Base-by-base conservation (phyloP, 2,113 vertebrate species). In the Calyptommatus sinebrachiatus region DNA sequence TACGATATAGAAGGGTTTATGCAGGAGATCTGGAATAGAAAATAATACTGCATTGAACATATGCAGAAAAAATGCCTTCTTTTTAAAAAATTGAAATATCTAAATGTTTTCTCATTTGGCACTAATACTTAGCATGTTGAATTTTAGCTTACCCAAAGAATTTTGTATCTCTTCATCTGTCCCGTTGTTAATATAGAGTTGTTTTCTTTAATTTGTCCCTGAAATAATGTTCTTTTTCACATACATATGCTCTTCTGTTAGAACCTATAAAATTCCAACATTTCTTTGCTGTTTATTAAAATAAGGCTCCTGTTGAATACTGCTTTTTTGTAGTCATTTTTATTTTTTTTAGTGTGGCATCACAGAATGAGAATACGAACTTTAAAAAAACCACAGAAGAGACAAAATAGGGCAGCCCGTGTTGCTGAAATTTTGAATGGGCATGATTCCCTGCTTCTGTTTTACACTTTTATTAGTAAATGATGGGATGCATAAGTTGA, bases 381-480 rank as follows among this genome's bases (percentile, higher is more conserved):
- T 45, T 82, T 80, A 62, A 78, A 22, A 69, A 84, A 29, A 9
- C 20, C 21, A n/a, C 41, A 65, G n/a, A 50, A 20, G 50, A 29
- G 62, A 41, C 60, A 28, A 29, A n/a, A 74, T 80, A 77, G 76
- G 46, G 85, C 78, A 31, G 31, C 14, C 8, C 4, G 2, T 45
- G 26, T 67, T 60, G 41, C n/a, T 77, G 78, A 31, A 60, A 68
- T 83, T 77, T 35, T 28, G 22, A 63, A 65, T 53, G 41, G 8
- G 20, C 77, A 35, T 77, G 65, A 82, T 35, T 84, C 80, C 60
- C 0, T 14, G 29, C 24, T 14, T 77, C 70, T 14, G 53, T 57
- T 57, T 57, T n/a, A 31, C 35, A 46, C 8, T 85, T 73, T 84
- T 89, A 78, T 72, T 77, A 69, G 73, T 86, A 89, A 88, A 80